Base-by-base conservation (phyloP, 2,797 vertebrate genomes). In the Balearica regulorum region DNA sequence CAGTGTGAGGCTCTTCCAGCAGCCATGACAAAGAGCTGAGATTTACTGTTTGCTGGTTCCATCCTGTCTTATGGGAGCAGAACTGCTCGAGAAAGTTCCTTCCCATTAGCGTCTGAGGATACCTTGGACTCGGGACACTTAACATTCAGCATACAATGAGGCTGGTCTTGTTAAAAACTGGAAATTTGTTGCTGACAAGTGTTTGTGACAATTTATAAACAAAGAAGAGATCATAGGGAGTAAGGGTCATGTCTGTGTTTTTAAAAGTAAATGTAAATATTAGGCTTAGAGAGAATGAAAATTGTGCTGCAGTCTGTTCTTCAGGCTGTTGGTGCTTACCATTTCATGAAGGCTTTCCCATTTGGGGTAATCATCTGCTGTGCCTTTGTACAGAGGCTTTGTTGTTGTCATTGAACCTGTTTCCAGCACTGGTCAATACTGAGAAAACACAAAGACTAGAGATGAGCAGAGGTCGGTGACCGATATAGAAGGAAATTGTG, bases 231-330 rank as follows among this genome's bases (percentile, higher is more conserved):
- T 75, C 10, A 33, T 20, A 33, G 16, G 25, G 44, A 41, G 10
- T 51, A 58, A 79, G 57, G 33, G 28, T 22, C 2, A 0, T 10
- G 3, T 54, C 69, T 85, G 48, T 83, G 57, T 29, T 75, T 91
- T 77, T 79, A 39, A n/a, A 89, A 85, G 31, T 37, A 62, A 48
- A 43, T 72, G 22, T 83, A 83, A 94, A 90, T 87, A 55, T 48
- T 66, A 28, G 44, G 31, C n/a, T 84, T 65, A 44, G 18, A 46
- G 53, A 75, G 61, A 82, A 81, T 26, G 5, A 28, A 62, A 87
- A 51, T 7, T 17, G 18, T 76, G 25, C 84, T 46, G 13, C 70
- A 72, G 20, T 78, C 41, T 46, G 9, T 86, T 94, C 51, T 71
- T 53, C 66, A 72, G 29, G 19, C 35, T 69, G n/a, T 70, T 64